Conservation (phyloP, 2,797 vertebrate species). For the Sphaeramia orbicularis region DNA sequence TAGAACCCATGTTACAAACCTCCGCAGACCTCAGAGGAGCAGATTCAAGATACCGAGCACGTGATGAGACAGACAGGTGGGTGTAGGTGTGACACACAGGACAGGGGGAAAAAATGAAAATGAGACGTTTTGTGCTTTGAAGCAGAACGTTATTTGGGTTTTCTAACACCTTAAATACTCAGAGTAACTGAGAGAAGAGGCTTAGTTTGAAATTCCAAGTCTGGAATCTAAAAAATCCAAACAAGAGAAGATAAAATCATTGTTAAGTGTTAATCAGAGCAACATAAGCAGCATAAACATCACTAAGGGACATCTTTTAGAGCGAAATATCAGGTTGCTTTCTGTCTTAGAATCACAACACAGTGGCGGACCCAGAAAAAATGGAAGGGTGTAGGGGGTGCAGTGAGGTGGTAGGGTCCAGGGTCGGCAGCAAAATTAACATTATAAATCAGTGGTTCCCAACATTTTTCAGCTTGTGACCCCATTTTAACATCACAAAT, state of each 20-base stretch:
- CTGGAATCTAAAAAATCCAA: slow-evolving; percentile 44
- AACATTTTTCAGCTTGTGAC: too few relatives aligned
- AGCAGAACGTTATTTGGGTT: slow-evolving; percentile 55
- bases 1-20: slow-evolving; percentile 70
- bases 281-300: not conserved
- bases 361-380: too few relatives aligned
- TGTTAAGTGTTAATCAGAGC: slow-evolving; percentile 23
- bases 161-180: slow-evolving; percentile 37
- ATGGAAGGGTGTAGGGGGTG: too few relatives aligned
- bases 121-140: slow-evolving; percentile 26
- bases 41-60: slow-evolving; percentile 61
- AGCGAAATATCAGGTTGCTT: too few relatives aligned
- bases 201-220: slow-evolving; percentile 31
- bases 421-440: too few relatives aligned
- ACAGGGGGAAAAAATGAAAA: slow-evolving; percentile 21
- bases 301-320: not conserved
- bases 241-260: slow-evolving; percentile 54
- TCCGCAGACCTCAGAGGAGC: slow-evolving; percentile 55
- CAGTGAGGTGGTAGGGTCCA: too few relatives aligned
- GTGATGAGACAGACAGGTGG: slow-evolving; percentile 35
- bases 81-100: slow-evolving; percentile 21
- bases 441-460: too few relatives aligned
- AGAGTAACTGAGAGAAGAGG: slow-evolving; percentile 30
- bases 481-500: too few relatives aligned
- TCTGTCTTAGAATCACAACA: too few relatives aligned